Base-by-base conservation (phyloP, 2,888 invertebrate species). In the Pristionchus fissidentatus region DNA sequence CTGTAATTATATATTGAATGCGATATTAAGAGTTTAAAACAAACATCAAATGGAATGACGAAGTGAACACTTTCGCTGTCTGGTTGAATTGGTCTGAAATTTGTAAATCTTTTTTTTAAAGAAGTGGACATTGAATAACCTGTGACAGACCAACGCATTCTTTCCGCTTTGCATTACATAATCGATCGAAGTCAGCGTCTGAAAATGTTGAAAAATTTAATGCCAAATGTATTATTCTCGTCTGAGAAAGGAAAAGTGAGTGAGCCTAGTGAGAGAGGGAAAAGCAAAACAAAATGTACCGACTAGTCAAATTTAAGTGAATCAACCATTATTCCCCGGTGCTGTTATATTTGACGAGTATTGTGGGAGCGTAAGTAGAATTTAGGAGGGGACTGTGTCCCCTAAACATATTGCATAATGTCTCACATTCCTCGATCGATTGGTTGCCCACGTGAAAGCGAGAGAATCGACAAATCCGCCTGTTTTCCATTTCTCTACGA, bases 161-260 rank as follows among this genome's bases (percentile, higher is more conserved):
- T 66, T 66, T 41, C 41, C 66, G n/a, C 41, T 66, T 35, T 66
- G 66, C 66, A 66, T 66, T 22, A 66, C 38, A 41, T 66, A 66
- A 22, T 66, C 66, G n/a, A 66, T 66, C 22, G 66, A 35, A 2
- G 66, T 66, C 7, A 66, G 41, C 8, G 66, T n/a, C 66, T 66
- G 66, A 19, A 66, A 62, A 15, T n/a, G n/a, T n/a, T n/a, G n/a
- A n/a, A n/a, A n/a, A n/a, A n/a, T n/a, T n/a, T n/a, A n/a, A n/a
- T n/a, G n/a, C n/a, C n/a, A n/a, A n/a, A n/a, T n/a, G n/a, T n/a
- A n/a, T n/a, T n/a, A n/a, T 22, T 55, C n/a, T n/a, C n/a, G n/a
- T n/a, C n/a, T n/a, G n/a, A n/a, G n/a, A n/a, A n/a, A n/a, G n/a
- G n/a, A n/a, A n/a, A n/a, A n/a, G n/a, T n/a, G n/a, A n/a, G n/a